Evolutionary conservation across 2,888 invertebrate genomes (phyloP).

Genomic region (Trilocha varians): DNA sequence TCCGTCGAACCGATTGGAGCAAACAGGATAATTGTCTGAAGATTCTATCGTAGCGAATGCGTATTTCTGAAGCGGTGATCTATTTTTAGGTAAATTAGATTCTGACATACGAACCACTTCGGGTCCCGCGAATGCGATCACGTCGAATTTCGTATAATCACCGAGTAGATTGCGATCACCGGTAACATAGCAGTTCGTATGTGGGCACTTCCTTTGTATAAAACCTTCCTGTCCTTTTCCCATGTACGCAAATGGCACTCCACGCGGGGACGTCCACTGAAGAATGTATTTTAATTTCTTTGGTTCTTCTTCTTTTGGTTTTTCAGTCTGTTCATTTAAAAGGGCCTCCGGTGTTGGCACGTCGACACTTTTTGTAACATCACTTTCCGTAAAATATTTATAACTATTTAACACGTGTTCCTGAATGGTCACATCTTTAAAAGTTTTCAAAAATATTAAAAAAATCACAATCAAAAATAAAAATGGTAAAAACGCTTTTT

Average conservation of each 20-base stretch:
- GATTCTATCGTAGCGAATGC: conserved; percentile 48
- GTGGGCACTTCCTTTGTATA: conserved; percentile 31
- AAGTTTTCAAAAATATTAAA: conserved; percentile 5
- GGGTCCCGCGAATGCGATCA: conserved; percentile 39
- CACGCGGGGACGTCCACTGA: conserved; percentile 29
- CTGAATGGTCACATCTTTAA: not conserved
- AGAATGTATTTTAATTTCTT: conserved; percentile 31
- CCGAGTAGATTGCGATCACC: conserved; percentile 22
- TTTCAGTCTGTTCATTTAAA: not conserved
- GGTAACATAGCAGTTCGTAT: conserved; percentile 45
- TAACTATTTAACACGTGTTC: conserved; percentile 3
- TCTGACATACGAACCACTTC: conserved; percentile 20
- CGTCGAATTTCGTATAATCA: conserved; percentile 38
- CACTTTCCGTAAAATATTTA: conserved; percentile 1
- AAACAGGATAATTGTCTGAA: conserved; percentile 37
- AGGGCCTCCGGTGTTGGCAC: not conserved
- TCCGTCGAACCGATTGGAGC: conserved; percentile 26
- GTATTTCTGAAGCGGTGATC: conserved; percentile 42
- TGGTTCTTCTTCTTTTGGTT: conserved; percentile 2
- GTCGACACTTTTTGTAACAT: not conserved
- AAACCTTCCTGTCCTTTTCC: conserved; percentile 27
- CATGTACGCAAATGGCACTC: conserved; percentile 31
- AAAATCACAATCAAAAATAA: conserved; percentile 2
- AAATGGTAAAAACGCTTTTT: conserved; percentile 6
- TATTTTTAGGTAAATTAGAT: conserved; percentile 20